Conservation (phyloP, 2,888 invertebrate species). For the Clostera curtula region DNA sequence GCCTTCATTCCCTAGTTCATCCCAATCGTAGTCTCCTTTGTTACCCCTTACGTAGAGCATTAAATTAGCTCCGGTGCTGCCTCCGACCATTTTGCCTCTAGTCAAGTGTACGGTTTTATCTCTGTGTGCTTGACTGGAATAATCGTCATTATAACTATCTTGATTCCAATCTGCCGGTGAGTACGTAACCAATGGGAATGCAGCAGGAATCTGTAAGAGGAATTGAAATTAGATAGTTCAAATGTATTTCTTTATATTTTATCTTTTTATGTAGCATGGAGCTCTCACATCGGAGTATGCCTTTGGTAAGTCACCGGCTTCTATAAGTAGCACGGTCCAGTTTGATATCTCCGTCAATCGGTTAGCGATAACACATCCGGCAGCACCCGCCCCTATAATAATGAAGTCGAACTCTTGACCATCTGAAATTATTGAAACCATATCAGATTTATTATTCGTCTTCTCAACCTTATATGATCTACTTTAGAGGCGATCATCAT, state of each 20-base stretch:
- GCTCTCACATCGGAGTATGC: conserved; percentile 18
- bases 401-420: conserved; percentile 67
- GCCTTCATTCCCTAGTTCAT: conserved; percentile 46
- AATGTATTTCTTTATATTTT: no score
- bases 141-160: conserved; percentile 35
- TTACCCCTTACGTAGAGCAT: conserved; percentile 67
- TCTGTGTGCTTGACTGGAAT: conserved; percentile 13
- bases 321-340: conserved; percentile 63
- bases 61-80: conserved; percentile 65
- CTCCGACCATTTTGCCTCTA: conserved; percentile 76
- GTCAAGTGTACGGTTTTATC: conserved; percentile 23
- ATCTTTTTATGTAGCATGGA: no score
- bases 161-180: conserved; percentile 30
- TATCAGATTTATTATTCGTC: no score
- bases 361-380: conserved; percentile 74
- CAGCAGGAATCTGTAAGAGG: conserved; percentile 13
- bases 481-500: no score
- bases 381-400: conserved; percentile 74
- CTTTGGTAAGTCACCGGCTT: conserved; percentile 53
- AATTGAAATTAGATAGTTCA: no score
- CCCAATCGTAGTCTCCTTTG: conserved; percentile 59
- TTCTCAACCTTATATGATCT: no score
- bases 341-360: conserved; percentile 70
- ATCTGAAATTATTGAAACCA: no score
- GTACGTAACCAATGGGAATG: conserved; percentile 9